Base-by-base conservation (phyloP, 2,888 invertebrate genomes). In the Ellobium chinense region DNA sequence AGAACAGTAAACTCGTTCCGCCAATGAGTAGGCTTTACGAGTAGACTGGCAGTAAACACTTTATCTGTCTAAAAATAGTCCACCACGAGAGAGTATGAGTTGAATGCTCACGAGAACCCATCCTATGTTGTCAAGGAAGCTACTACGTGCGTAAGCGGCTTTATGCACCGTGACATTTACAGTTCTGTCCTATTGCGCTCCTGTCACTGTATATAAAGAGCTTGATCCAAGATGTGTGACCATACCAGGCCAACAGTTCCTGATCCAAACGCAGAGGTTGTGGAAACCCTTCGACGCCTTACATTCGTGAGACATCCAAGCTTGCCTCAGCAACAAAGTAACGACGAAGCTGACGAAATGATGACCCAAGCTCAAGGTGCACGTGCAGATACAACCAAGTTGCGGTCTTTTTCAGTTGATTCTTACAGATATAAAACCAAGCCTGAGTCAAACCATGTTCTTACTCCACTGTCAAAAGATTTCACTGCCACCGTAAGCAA, bases 231-330 rank as follows among this genome's bases (percentile, higher is more conserved):
- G n/a, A 75, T 78, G 78, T 24, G 75, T 27, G 78, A 82, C 24
- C 74, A 74, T 36, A n/a, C 63, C 27, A 24, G 75, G 37, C 78
- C 68, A 21, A 60, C 74, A 37, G 70, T 80, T n/a, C 82, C 85
- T 4, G 85, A 87, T 63, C 83, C 86, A 18, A 82, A 88, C 54
- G 37, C 68, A 24, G 87, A 88, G 81, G 63, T 88, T 14, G 87
- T 88, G 65, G 84, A 85, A 62, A 88, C 87, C 63, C 78, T 90
- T 24, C 86, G 84, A 79, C 77, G 85, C 9, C 58, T 88, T 58
- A 85, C 88, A 1, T 84, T 84, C 58, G 85, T 85, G 18, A 83
- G 82, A 63, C 83, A 83, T n/a, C 72, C 82, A 0, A 84, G 85
- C 60, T 65, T 82, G 39, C 66, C 65, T 24, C 54, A 72, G 36